Conservation (phyloP, 1,140 invertebrate species). For the Manduca sexta region DNA sequence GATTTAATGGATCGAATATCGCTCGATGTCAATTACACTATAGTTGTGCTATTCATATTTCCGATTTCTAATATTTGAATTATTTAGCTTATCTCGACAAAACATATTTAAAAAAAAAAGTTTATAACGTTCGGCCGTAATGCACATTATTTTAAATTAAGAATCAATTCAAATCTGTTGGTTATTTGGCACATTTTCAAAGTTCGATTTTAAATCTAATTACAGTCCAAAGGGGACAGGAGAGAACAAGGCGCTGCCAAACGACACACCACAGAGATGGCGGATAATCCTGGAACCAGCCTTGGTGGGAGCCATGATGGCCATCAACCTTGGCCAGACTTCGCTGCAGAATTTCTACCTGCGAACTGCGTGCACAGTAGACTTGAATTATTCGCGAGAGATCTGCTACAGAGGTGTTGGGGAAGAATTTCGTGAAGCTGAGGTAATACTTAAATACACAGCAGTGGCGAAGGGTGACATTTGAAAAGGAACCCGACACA, state of each 20-base stretch:
- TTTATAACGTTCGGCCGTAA: too few relatives aligned
- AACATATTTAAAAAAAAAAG: too few relatives aligned
- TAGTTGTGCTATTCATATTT: too few relatives aligned
- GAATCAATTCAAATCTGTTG: neutral
- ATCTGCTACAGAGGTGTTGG: conserved; percentile 55
- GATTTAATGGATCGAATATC: neutral
- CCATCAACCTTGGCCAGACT: conserved; percentile 60
- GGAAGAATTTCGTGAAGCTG: conserved; percentile 47
- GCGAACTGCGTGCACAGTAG: conserved; percentile 56
- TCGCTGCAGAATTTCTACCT: conserved; percentile 64
- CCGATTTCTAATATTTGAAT: too few relatives aligned
- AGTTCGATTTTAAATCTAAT: neutral
- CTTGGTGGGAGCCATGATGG: conserved; percentile 58
- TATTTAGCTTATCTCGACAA: too few relatives aligned
- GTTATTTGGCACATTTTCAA: neutral
- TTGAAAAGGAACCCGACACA: too few relatives aligned
- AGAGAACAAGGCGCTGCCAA: neutral
- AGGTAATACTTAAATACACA: conserved; percentile 38
- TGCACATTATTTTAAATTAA: too few relatives aligned
- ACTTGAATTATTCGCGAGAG: conserved; percentile 36
- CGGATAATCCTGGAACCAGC: conserved; percentile 53
- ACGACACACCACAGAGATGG: conserved; percentile 37
- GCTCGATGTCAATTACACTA: too few relatives aligned
- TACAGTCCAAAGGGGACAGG: conserved; percentile 1
- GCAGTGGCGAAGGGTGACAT: too few relatives aligned